Evolutionary conservation across 1,140 invertebrate species (phyloP).

Genomic region (Batillaria attramentaria): DNA sequence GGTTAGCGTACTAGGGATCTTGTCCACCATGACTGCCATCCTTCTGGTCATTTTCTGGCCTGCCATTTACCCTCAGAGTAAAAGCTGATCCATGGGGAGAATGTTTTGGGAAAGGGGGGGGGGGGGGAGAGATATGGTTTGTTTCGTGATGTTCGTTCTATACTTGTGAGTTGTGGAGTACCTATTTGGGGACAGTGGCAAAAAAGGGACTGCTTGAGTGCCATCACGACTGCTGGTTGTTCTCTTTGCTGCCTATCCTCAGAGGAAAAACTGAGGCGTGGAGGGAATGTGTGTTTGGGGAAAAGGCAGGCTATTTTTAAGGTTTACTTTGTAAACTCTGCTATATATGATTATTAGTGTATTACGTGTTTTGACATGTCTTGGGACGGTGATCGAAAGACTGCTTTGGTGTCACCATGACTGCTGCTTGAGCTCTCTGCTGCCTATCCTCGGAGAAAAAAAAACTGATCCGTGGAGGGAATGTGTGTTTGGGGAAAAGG

Average conservation of each 20-base stretch:
- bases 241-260: too few relatives aligned
- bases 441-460: too few relatives aligned
- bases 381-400: too few relatives aligned
- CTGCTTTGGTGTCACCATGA: too few relatives aligned
- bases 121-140: neutral
- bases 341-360: too few relatives aligned
- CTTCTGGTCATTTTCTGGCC: constrained; percentile 46
- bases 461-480: neutral
- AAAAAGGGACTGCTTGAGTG: neutral
- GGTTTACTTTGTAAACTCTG: neutral
- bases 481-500: neutral
- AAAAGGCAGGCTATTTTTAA: neutral
- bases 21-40: constrained; percentile 34
- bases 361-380: too few relatives aligned
- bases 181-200: neutral
- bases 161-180: too few relatives aligned
- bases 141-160: too few relatives aligned
- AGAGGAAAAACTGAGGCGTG: too few relatives aligned
- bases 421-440: too few relatives aligned
- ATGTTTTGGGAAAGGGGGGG: neutral
- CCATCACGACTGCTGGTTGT: too few relatives aligned
- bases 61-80: constrained; percentile 8
- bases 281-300: neutral
- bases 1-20: constrained; percentile 42
- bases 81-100: neutral